Evolutionary conservation across 2,888 invertebrate genomes (phyloP).

Genomic region (Sinhomidia bicolor): DNA sequence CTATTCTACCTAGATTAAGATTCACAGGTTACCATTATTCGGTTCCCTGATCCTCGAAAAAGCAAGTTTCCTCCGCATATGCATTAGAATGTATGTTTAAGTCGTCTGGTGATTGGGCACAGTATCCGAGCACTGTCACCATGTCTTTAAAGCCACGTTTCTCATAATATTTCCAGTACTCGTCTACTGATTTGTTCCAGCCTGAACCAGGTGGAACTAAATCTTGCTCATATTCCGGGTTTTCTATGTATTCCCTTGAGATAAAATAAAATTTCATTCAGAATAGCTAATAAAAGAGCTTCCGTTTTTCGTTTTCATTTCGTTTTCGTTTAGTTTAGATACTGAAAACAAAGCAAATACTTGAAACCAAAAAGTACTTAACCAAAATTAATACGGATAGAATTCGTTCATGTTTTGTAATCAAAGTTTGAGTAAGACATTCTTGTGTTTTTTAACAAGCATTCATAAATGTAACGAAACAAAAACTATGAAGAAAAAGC

Average conservation of each 20-base stretch:
- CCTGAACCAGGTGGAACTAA: constrained; percentile 3
- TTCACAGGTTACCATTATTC: background rate
- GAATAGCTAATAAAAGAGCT: background rate
- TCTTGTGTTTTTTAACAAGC: too few species aligned
- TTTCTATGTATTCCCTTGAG: constrained; percentile 18
- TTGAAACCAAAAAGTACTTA: too few species aligned
- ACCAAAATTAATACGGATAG: too few species aligned
- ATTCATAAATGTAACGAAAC: too few species aligned
- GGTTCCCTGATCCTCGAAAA: background rate
- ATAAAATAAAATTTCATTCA: background rate
- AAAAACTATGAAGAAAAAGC: too few species aligned
- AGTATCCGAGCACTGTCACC: constrained; percentile 30
- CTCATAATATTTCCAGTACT: constrained; percentile 73
- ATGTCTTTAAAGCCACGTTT: constrained; percentile 48
- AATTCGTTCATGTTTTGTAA: too few species aligned
- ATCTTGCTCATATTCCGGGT: background rate
- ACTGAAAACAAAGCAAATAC: too few species aligned
- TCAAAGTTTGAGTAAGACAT: too few species aligned
- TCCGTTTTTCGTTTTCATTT: background rate
- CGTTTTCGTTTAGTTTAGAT: too few species aligned
- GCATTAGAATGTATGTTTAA: background rate
- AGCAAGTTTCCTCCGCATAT: background rate
- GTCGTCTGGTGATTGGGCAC: constrained; percentile 5
- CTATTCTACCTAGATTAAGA: too few species aligned
- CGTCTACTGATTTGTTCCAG: constrained; percentile 50